These are phyloP conservation scores for Manis pentadactyla DNA, from an alignment of 2,797 vertebrate genomes.

Conservation along the genomic window DNA sequence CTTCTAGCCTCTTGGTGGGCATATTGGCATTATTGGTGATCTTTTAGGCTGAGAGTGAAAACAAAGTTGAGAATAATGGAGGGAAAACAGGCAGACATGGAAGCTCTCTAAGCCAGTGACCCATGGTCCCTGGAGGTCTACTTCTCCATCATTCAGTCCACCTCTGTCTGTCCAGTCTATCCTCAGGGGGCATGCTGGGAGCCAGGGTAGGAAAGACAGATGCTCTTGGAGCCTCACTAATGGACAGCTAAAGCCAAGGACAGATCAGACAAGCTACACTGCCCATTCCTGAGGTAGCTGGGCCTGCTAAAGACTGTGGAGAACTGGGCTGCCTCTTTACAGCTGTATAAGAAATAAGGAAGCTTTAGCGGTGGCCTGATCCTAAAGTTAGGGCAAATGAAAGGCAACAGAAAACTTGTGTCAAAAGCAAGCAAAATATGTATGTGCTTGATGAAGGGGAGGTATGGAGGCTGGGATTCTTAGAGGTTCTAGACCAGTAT, in stretches of 20 bases:
- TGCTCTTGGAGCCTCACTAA: neutral
- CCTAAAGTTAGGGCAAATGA: slow-evolving; percentile 1
- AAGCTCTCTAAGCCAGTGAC: neutral
- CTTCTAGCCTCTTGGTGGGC: neutral
- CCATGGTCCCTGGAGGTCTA: neutral
- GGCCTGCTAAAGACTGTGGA: neutral
- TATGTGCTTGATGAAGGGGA: neutral
- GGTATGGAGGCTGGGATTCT: neutral
- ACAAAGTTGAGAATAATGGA: neutral
- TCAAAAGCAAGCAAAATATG: neutral
- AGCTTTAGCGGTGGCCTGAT: neutral
- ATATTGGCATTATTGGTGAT: neutral
- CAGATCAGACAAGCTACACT: neutral
- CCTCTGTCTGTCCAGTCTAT: neutral
- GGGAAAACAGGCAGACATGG: neutral
- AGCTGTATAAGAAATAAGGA: neutral
- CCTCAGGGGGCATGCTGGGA: neutral
- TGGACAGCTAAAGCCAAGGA: neutral
- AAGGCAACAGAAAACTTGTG: neutral
- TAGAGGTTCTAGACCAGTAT: neutral
- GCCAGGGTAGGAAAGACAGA: neutral
- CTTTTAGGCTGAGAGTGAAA: neutral
- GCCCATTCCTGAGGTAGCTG: neutral
- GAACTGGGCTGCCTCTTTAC: neutral
- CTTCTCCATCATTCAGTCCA: neutral